Base-by-base conservation (phyloP, 2,113 vertebrate species). In the Dromaius novaehollandiae region DNA sequence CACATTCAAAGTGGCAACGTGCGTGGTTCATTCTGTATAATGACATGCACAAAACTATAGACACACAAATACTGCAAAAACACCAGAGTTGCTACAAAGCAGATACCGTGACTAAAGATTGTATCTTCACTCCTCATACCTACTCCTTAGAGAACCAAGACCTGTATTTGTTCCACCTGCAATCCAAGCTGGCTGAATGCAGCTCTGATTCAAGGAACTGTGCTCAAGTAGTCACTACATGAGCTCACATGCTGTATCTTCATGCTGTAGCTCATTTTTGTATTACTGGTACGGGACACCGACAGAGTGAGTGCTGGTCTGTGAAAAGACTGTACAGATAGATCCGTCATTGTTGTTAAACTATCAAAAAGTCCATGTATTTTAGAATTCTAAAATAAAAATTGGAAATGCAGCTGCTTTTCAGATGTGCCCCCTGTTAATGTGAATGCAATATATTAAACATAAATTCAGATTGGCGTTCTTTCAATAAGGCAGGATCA, bases 21-120 rank as follows among this genome's bases (percentile, higher is more conserved):
- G 5, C 8, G 0, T 48, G 32, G 22, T 74, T 82, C 17, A 8
- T 83, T 26, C 25, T 28, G 0, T 11, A 26, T 34, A 50, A 19
- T 2, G 11, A 60, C 7, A 0, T 36, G 21, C 13, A 56, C 11
- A 32, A 22, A 73, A 26, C 11, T 0, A 0, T 5, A 20, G 5
- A 38, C 58, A 25, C 50, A 82, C 42, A 89, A 95, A 42, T 13
- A 40, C 19, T 4, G 3, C 48, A 64, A n/a, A 82, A 38, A 7
- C 7, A 3, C 24, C 64, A 42, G 21, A 48, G 38, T 44, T 66
- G 11, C 0, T 92, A 13, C 48, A 65, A 56, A 46, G 4, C 3
- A 42, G 32, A 32, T 4, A 25, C 9, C 1, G 0, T 63, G 86
- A 13, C 21, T 50, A 6, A 55, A 82, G 34, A 26, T 55, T 64